Evolutionary conservation across 2,888 invertebrate genomes (phyloP), one percentile per base, ranked within the genome.

Genomic region (Pachycephus smyrnensis): DNA sequence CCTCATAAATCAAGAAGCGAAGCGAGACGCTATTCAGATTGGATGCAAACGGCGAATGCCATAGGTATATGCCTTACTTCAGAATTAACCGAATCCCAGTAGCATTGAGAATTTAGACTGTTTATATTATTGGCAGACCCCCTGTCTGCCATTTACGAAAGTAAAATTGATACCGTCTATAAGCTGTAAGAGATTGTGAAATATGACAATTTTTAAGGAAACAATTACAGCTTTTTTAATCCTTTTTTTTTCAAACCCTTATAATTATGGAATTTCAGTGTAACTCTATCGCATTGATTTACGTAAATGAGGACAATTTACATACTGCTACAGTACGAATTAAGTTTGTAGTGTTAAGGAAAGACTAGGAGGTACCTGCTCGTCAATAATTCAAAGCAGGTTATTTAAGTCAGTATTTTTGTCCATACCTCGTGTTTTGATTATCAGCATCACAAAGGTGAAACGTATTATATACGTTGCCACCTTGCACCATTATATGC

Each of bases 401-500:
- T 55, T 55, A 9, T 55, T 40, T 55, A 55, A 55, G 55, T 3
- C 12, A 76, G 73, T 40, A 33, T 73, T 76, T 76, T 76, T 36
- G 30, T 30, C 33, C 68, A 69, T 69, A 75, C 35, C 75, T 69
- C 69, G 71, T 74, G 74, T 75, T 77, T 69, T 69, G 55, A 75
- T 77, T 55, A 77, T 75, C 69, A 75, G 75, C 77, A 75, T 11
- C 40, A 36, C 75, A 69, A 33, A 37, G 75, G 77, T 77, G 75
- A 33, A 69, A 55, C 55, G 9, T 55, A 9, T 55, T 55, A 55
- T 23, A 55, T 9, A 69, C 36, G 32, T 68, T n/a, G 76, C 68
- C 69, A 77, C 74, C 76, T 79, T 69, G 75, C 75, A 68, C 79
- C 82, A 84, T 88, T 85, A 85, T 81, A 78, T 80, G 80, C 82